Evolutionary conservation across 2,113 vertebrate species (phyloP).

Genomic region (Antechinus flavipes): DNA sequence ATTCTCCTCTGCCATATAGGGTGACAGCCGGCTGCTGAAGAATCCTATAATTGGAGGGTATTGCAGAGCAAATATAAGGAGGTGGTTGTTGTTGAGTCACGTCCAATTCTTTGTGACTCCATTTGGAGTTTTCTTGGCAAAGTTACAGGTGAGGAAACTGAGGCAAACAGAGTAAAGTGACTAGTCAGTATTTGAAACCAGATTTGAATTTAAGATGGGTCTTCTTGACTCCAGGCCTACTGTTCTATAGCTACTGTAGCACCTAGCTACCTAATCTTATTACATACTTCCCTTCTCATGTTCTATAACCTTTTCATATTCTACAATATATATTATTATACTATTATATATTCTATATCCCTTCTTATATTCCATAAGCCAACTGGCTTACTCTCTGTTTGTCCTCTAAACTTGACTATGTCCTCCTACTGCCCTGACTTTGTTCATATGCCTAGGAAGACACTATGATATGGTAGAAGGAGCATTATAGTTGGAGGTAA

Average conservation of each 20-base stretch:
- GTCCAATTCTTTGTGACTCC: neutral
- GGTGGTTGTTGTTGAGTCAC: no score
- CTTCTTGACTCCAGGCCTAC: neutral
- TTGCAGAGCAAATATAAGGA: neutral
- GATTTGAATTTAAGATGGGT: neutral
- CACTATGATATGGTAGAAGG: neutral
- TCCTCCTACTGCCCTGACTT: neutral
- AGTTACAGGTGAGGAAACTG: neutral
- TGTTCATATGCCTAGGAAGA: neutral
- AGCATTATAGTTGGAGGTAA: neutral
- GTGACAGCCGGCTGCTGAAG: neutral
- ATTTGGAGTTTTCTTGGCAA: neutral
- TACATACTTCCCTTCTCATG: neutral
- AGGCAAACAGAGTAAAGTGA: neutral
- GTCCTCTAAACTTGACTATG: no score
- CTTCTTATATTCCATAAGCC: neutral
- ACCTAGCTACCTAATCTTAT: no score
- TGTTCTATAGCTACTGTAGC: neutral
- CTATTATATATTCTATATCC: no score
- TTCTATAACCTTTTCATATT: no score
- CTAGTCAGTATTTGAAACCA: neutral
- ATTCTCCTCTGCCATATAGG: neutral
- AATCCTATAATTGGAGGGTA: neutral
- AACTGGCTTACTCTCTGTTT: neutral
- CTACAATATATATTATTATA: no score